These are phyloP conservation scores for Globodera rostochiensis DNA, from an alignment of 1,140 invertebrate species.

Conservation along the genomic window DNA sequence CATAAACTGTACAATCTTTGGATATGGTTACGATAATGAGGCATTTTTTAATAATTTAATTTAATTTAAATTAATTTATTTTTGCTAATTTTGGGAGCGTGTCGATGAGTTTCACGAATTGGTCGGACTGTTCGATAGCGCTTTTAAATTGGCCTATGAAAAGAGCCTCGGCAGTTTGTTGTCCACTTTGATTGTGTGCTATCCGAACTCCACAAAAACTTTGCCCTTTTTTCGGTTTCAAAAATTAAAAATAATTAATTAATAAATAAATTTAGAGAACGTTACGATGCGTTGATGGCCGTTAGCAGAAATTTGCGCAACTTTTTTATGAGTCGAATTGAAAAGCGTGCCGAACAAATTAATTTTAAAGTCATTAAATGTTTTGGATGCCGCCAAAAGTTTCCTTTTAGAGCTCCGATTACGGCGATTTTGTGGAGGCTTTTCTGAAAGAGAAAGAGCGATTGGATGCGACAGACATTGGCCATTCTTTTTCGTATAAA, in stretches of 20 bases:
- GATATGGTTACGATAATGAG: constrained; percentile 43
- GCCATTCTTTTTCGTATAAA: constrained; percentile 8
- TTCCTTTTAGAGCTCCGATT: constrained; percentile 1
- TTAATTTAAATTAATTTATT: background rate
- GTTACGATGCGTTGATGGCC: constrained; percentile 6
- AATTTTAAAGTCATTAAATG: background rate
- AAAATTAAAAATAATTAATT: constrained; percentile 4
- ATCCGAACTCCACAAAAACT: constrained; percentile 7
- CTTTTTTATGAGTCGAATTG: constrained; percentile 27
- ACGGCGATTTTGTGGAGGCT: constrained; percentile 24
- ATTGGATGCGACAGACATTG: constrained; percentile 9
- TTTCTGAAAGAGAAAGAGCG: constrained; percentile 26
- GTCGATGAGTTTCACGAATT: constrained; percentile 25
- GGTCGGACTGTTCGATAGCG: constrained; percentile 9
- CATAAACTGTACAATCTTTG: constrained; percentile 44
- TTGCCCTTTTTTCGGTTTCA: constrained; percentile 3
- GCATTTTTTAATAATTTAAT: too few relatives aligned
- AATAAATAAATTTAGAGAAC: background rate
- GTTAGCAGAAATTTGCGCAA: constrained; percentile 4
- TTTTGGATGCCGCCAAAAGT: background rate
- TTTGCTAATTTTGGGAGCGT: constrained; percentile 13
- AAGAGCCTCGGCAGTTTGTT: constrained; percentile 10
- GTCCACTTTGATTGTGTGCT: constrained; percentile 23
- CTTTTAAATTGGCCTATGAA: constrained; percentile 1
- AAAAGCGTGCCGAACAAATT: background rate